Conservation (phyloP, 2,888 invertebrate species). For the Spodoptera exigua region DNA sequence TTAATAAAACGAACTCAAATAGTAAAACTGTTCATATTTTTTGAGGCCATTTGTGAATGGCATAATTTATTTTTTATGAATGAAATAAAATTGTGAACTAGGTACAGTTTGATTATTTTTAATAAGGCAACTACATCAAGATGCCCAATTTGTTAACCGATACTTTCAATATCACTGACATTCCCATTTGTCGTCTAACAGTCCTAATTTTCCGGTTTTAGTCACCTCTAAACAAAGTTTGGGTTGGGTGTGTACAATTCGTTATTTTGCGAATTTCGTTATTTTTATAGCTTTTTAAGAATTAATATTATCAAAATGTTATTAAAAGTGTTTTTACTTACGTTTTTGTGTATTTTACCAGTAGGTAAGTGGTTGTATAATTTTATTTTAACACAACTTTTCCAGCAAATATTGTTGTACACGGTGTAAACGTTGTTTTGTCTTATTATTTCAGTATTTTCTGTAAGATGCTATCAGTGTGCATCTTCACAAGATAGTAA, state of each 20-base stretch:
- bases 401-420: constrained; percentile 7
- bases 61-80: no score
- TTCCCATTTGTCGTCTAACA: background rate
- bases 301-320: constrained; percentile 46
- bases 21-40: no score
- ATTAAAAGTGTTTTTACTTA: constrained; percentile 32
- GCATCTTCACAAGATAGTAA: constrained; percentile 94
- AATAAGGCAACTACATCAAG: no score
- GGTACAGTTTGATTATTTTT: no score
- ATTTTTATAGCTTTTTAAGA: constrained; percentile 24
- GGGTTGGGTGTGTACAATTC: constrained; percentile 52
- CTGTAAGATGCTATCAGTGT: constrained; percentile 98
- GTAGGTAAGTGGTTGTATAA: constrained; percentile 36
- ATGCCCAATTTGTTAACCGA: background rate
- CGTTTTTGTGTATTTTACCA: constrained; percentile 43
- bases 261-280: constrained; percentile 26
- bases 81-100: no score
- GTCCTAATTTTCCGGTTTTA: constrained; percentile 16
- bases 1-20: no score
- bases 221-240: constrained; percentile 33
- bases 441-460: constrained; percentile 84
- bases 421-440: constrained; percentile 3
- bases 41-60: no score
- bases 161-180: background rate
- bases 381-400: background rate